These are phyloP conservation scores for Ochropleura plecta DNA, from an alignment of 2,888 invertebrate species.

Conservation along the genomic window DNA sequence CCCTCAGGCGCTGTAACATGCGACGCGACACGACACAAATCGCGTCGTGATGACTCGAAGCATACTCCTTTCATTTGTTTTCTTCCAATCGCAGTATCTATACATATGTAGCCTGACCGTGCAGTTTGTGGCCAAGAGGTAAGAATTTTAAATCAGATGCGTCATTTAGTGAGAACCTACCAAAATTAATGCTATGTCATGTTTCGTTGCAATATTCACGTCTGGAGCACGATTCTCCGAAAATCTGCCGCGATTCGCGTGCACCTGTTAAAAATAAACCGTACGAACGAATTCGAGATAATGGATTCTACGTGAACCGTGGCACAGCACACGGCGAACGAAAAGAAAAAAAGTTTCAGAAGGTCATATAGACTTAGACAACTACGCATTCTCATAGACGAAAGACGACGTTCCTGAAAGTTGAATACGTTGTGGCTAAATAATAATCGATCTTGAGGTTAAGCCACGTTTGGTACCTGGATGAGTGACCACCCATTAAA, in stretches of 20 bases:
- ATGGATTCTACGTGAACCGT: constrained; percentile 47
- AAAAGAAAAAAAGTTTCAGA: not conserved
- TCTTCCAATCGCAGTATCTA: not conserved
- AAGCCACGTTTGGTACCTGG: no score
- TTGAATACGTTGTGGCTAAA: not conserved
- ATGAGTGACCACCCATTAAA: no score
- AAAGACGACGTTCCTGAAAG: no score
- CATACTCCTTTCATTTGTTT: no score
- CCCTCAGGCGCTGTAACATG: no score
- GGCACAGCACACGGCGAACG: not conserved
- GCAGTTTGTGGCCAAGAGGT: not conserved
- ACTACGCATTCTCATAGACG: not conserved
- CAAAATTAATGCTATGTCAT: constrained; percentile 18
- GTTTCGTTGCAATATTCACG: not conserved
- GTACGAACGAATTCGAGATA: constrained; percentile 7
- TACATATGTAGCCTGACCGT: not conserved
- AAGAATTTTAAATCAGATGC: not conserved
- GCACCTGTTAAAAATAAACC: constrained; percentile 42
- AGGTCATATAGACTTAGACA: not conserved
- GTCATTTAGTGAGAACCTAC: constrained; percentile 15
- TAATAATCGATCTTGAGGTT: no score
- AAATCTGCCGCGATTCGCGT: constrained; percentile 28
- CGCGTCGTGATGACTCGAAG: no score
- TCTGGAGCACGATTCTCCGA: constrained; percentile 19
- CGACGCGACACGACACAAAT: no score